Base-by-base conservation (phyloP, 2,888 invertebrate genomes). In the Cactoblastis cactorum region DNA sequence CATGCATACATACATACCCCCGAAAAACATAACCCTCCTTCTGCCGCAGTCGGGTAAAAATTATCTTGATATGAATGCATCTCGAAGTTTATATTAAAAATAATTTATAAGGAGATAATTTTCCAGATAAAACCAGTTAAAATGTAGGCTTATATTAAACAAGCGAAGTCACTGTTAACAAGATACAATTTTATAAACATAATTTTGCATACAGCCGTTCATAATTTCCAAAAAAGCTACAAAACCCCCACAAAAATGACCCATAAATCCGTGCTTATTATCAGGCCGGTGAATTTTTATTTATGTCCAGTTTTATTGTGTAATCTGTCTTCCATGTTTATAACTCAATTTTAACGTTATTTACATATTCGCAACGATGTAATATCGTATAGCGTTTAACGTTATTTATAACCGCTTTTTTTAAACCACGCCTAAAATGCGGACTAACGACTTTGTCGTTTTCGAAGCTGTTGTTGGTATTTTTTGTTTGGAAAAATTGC, bases 211-310 rank as follows among this genome's bases (percentile, higher is more conserved):
- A 58, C 61, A 59, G 11, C 34, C 52, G 37, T 63, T 58, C 65
- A 14, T 6, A 41, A 49, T 35, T 51, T 4, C 49, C 49, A 49
- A 55, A 57, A 34, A 61, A 59, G 53, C 61, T 62, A 63, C 63
- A 56, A 52, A 52, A 48, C 47, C 46, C 53, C 55, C 52, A 53
- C n/a, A n/a, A n/a, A 52, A 58, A 57, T 51, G 53, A 58, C 56
- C 54, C 53, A 47, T 74, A 74, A 72, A 74, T 72, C 63, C 58
- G 50, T 43, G 51, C 61, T 63, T 67, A 69, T 71, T 70, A 70
- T n/a, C 62, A 58, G 58, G 71, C 62, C 54, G 58, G 54, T 61
- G 62, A 62, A 61, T 59, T 62, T 68, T 64, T 52, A 55, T 65
- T 61, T 63, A 65, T 61, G 53, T 60, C 50, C 51, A 53, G 59